A percentile compares a stretch with the other conserved stretches of the same genome.
Evolutionary conservation across 2,888 invertebrate species (phyloP).

Genomic region (Ectemnius cavifrons): DNA sequence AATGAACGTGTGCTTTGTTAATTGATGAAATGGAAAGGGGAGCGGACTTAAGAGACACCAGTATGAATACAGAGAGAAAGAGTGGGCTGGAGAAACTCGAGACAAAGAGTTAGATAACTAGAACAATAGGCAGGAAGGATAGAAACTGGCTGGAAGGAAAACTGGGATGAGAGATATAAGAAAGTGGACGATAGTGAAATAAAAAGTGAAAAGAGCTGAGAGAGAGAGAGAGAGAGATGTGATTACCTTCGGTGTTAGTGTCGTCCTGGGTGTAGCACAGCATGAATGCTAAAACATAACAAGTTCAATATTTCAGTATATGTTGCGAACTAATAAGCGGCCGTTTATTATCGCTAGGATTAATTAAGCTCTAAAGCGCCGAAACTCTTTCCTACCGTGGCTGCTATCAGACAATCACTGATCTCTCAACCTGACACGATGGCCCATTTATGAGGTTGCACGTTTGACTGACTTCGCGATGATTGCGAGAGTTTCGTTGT

Average conservation of each 20-base stretch:
- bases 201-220: constrained; percentile 28
- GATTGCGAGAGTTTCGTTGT: constrained; percentile 18
- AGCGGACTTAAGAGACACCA: constrained; percentile 10
- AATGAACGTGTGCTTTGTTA: constrained; percentile 62
- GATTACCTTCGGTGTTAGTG: constrained; percentile 91
- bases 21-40: constrained; percentile 58
- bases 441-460: constrained; percentile 24
- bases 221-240: constrained; percentile 51
- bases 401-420: constrained; percentile 24
- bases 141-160: not conserved
- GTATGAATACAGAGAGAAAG: not conserved
- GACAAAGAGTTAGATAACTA: not conserved
- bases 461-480: constrained; percentile 17
- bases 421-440: constrained; percentile 28
- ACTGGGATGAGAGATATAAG: constrained; percentile 10
- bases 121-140: not conserved
- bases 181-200: constrained; percentile 25
- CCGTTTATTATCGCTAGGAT: constrained; percentile 61
- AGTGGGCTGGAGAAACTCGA: not conserved
- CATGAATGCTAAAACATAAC: constrained; percentile 93
- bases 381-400: constrained; percentile 46
- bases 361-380: constrained; percentile 64
- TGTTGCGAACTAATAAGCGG: constrained; percentile 61
- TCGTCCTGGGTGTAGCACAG: constrained; percentile 96
- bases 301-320: constrained; percentile 67